Evolutionary conservation across 2,797 vertebrate species (phyloP).

Genomic region (Microcaecilia unicolor): DNA sequence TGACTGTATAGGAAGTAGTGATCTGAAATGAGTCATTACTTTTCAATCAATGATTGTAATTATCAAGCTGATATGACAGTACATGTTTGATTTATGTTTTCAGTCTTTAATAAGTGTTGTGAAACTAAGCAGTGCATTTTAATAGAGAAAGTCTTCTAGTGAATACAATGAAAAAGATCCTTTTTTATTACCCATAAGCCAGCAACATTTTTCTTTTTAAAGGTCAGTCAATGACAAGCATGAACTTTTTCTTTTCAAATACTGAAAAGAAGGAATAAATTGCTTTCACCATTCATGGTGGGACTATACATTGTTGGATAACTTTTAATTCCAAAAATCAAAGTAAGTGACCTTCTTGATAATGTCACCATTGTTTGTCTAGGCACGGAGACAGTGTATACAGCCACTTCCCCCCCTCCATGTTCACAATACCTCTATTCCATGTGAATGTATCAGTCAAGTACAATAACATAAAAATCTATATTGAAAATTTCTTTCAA

Average conservation of each 20-base stretch:
- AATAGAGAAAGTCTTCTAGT: conserved; percentile 22
- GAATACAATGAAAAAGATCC: conserved; percentile 13
- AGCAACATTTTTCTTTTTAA: conserved; percentile 51
- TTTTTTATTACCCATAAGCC: conserved; percentile 42
- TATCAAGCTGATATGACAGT: too few species aligned
- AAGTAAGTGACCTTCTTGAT: conserved; percentile 40
- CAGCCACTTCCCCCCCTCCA: conserved; percentile 19
- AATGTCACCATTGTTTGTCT: conserved; percentile 41
- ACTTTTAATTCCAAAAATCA: conserved; percentile 47
- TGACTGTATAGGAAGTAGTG: too few species aligned
- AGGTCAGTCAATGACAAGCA: conserved; percentile 56
- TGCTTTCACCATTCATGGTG: conserved; percentile 32
- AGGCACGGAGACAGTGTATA: conserved; percentile 27
- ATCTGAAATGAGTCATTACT: too few species aligned
- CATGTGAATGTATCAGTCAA: conserved; percentile 31
- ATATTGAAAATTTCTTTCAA: too few species aligned
- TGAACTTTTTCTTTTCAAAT: conserved; percentile 49
- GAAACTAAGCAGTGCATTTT: too few species aligned
- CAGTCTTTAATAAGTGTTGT: too few species aligned
- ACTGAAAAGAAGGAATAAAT: too few species aligned
- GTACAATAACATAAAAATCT: too few species aligned
- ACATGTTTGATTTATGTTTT: too few species aligned
- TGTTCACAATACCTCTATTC: conserved; percentile 24
- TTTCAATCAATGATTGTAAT: too few species aligned
- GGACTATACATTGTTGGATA: conserved; percentile 32